A percentile compares a stretch with the other conserved stretches of the same genome.
Conservation (phyloP, 2,113 vertebrate species). For the Cryptotis parvus region DNA sequence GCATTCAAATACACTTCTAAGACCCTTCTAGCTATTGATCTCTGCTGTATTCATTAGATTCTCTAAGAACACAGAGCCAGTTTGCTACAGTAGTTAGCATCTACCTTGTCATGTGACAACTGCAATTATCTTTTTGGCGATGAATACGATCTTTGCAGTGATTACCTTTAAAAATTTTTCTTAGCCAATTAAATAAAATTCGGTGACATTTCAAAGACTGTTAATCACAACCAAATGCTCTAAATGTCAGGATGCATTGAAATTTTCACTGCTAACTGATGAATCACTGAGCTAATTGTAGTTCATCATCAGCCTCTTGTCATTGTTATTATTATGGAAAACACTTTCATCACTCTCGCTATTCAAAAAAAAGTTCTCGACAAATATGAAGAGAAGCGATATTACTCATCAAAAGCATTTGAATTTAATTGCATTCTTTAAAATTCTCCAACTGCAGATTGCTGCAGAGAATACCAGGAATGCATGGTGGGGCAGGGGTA, state of each 20-base stretch:
- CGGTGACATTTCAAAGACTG: constrained; percentile 90
- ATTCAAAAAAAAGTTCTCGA: constrained; percentile 87
- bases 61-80: constrained; percentile 67
- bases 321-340: constrained; percentile 91
- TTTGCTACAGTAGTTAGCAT: constrained; percentile 81
- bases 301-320: constrained; percentile 89
- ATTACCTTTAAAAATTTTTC: constrained; percentile 87
- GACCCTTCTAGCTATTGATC: constrained; percentile 72
- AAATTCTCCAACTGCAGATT: constrained; percentile 80
- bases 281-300: constrained; percentile 90
- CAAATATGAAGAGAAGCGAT: constrained; percentile 85
- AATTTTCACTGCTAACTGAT: constrained; percentile 86
- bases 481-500: constrained; percentile 55
- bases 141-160: constrained; percentile 86
- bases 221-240: constrained; percentile 90
- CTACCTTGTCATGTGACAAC: constrained; percentile 85
- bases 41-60: constrained; percentile 61
- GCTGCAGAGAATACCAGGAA: constrained; percentile 65
- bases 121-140: constrained; percentile 88
- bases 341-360: constrained; percentile 88
- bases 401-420: constrained; percentile 87
- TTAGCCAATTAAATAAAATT: constrained; percentile 90
- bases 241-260: constrained; percentile 89
- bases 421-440: constrained; percentile 86
- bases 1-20: constrained; percentile 69